phyloP scores from a whole-genome alignment of 2,797 vertebrate genomes.

The Lagorchestes hirsutus region DNA sequence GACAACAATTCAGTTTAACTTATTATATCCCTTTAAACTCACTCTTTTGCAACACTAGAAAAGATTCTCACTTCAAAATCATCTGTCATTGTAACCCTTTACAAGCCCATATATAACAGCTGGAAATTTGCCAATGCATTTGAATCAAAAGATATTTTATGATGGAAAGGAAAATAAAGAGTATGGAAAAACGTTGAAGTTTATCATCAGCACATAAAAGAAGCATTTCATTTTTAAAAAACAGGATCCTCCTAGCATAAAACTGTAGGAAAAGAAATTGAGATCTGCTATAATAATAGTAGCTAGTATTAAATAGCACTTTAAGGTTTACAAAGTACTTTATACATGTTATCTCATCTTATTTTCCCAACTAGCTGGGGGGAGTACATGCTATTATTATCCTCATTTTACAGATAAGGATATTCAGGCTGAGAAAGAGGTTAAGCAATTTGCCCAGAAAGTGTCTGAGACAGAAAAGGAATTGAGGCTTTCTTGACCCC shows the following conservation, averaged over 20 bases:
- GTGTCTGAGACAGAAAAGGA: not conserved
- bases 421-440: not conserved
- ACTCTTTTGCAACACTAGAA: conserved; percentile 55
- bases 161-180: conserved; percentile 12
- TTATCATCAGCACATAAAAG: conserved; percentile 36
- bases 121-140: conserved; percentile 61
- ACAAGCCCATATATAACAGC: conserved; percentile 30
- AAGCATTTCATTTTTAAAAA: not conserved
- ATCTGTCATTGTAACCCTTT: conserved; percentile 53
- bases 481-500: not conserved
- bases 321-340: not conserved
- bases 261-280: not conserved
- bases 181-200: conserved; percentile 41
- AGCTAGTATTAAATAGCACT: not conserved
- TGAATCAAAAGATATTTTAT: conserved; percentile 44
- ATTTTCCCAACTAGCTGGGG: not conserved
- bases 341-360: not conserved
- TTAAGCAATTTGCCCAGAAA: not conserved
- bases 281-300: not conserved
- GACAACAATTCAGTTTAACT: conserved; percentile 46
- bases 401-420: not conserved
- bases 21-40: conserved; percentile 22
- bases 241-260: not conserved
- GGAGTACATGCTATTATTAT: not conserved
- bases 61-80: conserved; percentile 48